Evolutionary conservation across 2,113 vertebrate species (phyloP).

Genomic region (Bubo bubo): DNA sequence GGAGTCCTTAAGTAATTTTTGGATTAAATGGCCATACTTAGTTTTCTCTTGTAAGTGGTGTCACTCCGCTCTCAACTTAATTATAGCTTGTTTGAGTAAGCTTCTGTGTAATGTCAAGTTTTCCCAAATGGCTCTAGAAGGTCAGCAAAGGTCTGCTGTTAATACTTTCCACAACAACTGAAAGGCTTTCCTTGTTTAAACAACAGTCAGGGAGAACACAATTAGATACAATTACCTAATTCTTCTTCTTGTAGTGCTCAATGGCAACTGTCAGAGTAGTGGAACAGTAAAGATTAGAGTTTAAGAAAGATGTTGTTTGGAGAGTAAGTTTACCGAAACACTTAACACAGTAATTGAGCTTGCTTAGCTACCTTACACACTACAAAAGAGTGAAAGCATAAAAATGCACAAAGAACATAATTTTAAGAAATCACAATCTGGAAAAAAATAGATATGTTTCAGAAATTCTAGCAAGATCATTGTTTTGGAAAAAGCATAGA

Average conservation of each 20-base stretch:
- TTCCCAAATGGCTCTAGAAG: conserved; percentile 81
- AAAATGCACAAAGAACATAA: not conserved
- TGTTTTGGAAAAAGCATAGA: not conserved
- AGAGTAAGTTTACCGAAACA: not conserved
- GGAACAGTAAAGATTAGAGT: conserved; percentile 11
- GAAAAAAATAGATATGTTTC: not conserved
- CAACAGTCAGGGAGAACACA: conserved; percentile 23
- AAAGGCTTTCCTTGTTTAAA: conserved; percentile 63
- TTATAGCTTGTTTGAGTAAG: conserved; percentile 84
- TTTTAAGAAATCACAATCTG: not conserved
- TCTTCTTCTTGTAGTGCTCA: conserved; percentile 34
- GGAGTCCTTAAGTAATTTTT: conserved; percentile 77
- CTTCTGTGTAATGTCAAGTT: conserved; percentile 80
- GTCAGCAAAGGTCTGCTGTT: conserved; percentile 85
- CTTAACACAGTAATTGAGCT: not conserved
- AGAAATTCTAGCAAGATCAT: not conserved
- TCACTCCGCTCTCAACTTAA: conserved; percentile 81
- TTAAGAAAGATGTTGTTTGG: not conserved
- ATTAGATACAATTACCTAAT: conserved; percentile 57
- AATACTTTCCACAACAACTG: conserved; percentile 65
- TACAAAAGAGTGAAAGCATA: not conserved
- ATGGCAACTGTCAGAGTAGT: not conserved
- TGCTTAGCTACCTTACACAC: not conserved
- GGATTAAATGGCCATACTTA: conserved; percentile 61
- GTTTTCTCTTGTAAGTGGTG: conserved; percentile 76